These are phyloP conservation scores for Aphelocoma californica DNA, from an alignment of 2,797 vertebrate species.

Conservation along the genomic window DNA sequence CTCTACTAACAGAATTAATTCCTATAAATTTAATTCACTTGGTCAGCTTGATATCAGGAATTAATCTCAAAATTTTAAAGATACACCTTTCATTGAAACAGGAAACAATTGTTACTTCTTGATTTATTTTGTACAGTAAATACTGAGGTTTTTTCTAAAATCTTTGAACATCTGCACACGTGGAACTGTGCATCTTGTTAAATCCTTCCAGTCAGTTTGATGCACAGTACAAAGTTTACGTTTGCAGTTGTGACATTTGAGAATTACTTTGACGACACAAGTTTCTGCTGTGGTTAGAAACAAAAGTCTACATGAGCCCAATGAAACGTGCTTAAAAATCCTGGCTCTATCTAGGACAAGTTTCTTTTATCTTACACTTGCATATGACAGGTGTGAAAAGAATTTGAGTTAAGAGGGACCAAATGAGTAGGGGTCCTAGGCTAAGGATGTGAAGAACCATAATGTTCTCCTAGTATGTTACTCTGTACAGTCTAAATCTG, in stretches of 20 bases:
- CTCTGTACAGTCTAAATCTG: background rate
- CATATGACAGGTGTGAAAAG: background rate
- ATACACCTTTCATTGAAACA: background rate
- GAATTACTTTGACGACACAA: background rate
- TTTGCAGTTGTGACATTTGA: background rate
- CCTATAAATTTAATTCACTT: background rate
- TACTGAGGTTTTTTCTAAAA: background rate
- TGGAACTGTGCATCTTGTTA: background rate
- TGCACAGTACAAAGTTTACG: background rate
- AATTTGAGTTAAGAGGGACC: background rate
- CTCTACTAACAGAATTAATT: background rate
- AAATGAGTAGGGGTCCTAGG: background rate
- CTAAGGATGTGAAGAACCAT: background rate
- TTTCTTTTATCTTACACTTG: background rate
- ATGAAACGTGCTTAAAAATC: background rate
- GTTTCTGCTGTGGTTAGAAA: background rate
- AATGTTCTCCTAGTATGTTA: background rate
- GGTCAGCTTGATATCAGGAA: background rate
- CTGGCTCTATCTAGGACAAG: background rate
- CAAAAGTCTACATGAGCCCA: background rate
- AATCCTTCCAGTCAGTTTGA: background rate
- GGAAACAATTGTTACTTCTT: background rate
- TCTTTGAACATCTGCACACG: background rate
- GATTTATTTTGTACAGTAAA: background rate
- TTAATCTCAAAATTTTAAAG: background rate